Base-by-base conservation (phyloP, 2,797 vertebrate genomes). In the Gymnoscopelus microlampas region DNA sequence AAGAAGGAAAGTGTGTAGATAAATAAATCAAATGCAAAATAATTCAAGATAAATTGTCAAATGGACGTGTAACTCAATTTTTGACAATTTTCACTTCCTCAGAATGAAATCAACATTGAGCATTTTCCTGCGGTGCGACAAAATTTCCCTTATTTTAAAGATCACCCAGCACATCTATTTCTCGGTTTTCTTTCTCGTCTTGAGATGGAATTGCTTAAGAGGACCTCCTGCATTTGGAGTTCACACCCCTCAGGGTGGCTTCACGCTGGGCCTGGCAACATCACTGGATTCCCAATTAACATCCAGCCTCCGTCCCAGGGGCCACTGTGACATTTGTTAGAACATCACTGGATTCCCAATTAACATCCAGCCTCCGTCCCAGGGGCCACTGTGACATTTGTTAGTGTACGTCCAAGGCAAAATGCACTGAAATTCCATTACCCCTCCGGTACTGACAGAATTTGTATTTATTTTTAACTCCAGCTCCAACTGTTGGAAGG, bases 241-340 rank as follows among this genome's bases (percentile, higher is more conserved):
- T 87, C 84, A 90, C 76, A 81, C 79, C 90, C 91, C 91, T 90
- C 84, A 84, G 87, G 90, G 86, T 84, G 87, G 83, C 87, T 89
- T 88, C 88, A 85, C 85, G 89, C 89, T 86, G 85, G 88, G 89
- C 63, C 57, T 82, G 78, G 81, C 71, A 93, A 87, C 90, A 89
- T 88, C 72, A 81, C 78, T 79, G 70, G 83, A 88, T 91, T 90
- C 85, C 85, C 89, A 91, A 93, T 94, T 93, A 93, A 92, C 91
- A 93, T 91, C 90, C 88, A 87, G 82, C 82, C 88, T 85, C 82
- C 56, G 77, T 90, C 84, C 76, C 66, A 59, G 77, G 84, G 71
- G 74, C 87, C 82, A 83, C 78, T 39, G 78, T 84, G 82, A 84
- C 81, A 86, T 86, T 88, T 63, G 63, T 74, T 71, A 68, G 72